Percentiles rank a stretch among this genome's conserved stretches.
These are phyloP conservation scores for Syngnathoides biaculeatus DNA, from an alignment of 2,113 vertebrate species.

Conservation along the genomic window DNA sequence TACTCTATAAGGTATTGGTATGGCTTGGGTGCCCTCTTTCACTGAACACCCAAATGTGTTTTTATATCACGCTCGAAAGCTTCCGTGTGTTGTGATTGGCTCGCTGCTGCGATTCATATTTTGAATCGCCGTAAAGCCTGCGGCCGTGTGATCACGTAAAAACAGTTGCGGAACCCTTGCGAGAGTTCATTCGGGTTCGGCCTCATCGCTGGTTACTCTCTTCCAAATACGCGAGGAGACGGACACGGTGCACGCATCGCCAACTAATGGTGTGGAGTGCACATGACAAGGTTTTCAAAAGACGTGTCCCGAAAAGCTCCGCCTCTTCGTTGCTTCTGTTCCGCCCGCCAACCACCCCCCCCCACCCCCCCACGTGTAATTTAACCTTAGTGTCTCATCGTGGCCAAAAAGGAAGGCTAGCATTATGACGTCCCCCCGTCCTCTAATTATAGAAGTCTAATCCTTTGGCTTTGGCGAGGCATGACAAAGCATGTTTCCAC, in stretches of 20 bases:
- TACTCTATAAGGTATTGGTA: too few species aligned
- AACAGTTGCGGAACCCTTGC: too few species aligned
- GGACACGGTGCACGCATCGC: background rate
- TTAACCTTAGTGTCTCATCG: conserved; percentile 53
- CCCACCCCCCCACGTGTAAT: conserved; percentile 41
- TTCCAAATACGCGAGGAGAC: background rate
- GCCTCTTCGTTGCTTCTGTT: conserved; percentile 53
- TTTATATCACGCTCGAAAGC: too few species aligned
- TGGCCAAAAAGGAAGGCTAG: conserved; percentile 56
- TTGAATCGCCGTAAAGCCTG: too few species aligned
- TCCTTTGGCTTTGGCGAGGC: conserved; percentile 67
- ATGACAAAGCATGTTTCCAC: conserved; percentile 74
- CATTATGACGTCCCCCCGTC: conserved; percentile 58
- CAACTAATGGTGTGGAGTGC: background rate
- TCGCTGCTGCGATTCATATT: too few species aligned
- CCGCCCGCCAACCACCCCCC: background rate
- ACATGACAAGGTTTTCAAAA: background rate
- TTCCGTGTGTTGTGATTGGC: too few species aligned
- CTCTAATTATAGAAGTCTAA: conserved; percentile 73
- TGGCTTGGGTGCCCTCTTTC: too few species aligned
- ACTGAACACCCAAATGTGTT: too few species aligned
- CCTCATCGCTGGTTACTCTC: too few species aligned
- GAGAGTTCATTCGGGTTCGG: too few species aligned
- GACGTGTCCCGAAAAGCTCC: conserved; percentile 32
- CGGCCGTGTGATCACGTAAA: too few species aligned